Evolutionary conservation across 2,888 invertebrate species (phyloP), one percentile per base, ranked within the genome.

Genomic region (Phortica magna): DNA sequence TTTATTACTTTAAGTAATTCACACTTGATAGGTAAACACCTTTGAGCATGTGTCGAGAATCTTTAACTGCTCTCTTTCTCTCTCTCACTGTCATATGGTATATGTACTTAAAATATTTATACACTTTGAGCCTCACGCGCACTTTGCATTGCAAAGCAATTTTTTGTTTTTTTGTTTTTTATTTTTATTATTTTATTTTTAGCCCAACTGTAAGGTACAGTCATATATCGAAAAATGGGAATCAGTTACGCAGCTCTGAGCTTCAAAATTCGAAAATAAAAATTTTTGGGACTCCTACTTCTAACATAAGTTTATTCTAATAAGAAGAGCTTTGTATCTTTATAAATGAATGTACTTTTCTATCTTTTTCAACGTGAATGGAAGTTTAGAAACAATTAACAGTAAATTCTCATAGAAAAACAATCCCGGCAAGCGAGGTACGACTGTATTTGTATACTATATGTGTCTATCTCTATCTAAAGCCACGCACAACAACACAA

Each of bases 1-100:
- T 53, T 71, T 71, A 71, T 71, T 53, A 55, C 19, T 71, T 22
- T 6, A 71, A 53, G 70, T 22, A 71, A 71, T 71, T 71, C 17
- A 71, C 70, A 71, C 53, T 71, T 55, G 31, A 31, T 31, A 31
- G 31, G 1, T 31, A 31, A 31, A 31, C 31, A 31, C 31, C 31
- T 31, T 31, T 31, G 31, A 31, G 31, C 31, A 31, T 31, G 31
- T 31, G 31, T 31, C 31, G 31, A 31, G 31, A 31, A 31, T 31
- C 31, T 31, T 31, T 31, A 31, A 31, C 31, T 31, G 31, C 31
- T 31, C 31, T 31, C 5, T 31, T 31, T 31, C 31, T 31, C 31
- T 31, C 31, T 31, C 31, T 31, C 31, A 31, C 48, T 12, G 48
- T 14, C 48, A 14, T 12, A 48, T 7, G 7, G 7, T 7, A 12